Evolutionary conservation across 2,113 vertebrate genomes (phyloP).

Genomic region (Elephantulus edwardii): DNA sequence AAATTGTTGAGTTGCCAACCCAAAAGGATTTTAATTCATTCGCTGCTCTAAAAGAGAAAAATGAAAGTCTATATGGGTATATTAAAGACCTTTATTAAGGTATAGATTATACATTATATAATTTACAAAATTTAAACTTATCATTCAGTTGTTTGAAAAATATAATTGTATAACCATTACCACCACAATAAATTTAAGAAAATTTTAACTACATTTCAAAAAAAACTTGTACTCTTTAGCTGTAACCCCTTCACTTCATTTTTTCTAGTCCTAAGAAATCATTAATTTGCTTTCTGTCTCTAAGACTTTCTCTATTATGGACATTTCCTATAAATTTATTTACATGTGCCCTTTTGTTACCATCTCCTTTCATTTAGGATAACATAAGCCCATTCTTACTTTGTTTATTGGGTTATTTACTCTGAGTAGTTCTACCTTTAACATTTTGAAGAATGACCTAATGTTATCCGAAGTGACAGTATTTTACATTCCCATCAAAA

Average conservation of each 20-base stretch:
- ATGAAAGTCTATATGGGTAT: no score
- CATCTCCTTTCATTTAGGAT: background rate
- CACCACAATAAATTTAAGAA: background rate
- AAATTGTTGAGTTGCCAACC: no score
- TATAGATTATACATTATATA: background rate
- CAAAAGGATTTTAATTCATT: no score
- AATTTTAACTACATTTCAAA: background rate
- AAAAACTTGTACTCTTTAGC: background rate
- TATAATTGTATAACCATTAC: background rate
- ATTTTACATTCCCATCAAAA: background rate
- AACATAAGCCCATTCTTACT: no score
- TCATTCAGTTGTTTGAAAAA: background rate
- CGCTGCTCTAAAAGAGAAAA: no score
- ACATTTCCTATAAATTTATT: background rate
- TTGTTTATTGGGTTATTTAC: no score
- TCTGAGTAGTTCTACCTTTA: background rate
- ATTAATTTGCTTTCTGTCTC: background rate
- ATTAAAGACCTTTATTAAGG: background rate
- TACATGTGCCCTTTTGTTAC: background rate
- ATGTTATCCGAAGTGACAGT: no score
- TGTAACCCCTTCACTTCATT: background rate
- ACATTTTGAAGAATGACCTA: background rate
- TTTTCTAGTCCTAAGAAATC: background rate
- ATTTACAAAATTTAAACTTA: background rate
- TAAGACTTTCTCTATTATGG: background rate